A percentile compares a stretch with the other conserved stretches of the same genome.
Conservation (phyloP, 2,113 vertebrate species). For the Tenrec ecaudatus region DNA sequence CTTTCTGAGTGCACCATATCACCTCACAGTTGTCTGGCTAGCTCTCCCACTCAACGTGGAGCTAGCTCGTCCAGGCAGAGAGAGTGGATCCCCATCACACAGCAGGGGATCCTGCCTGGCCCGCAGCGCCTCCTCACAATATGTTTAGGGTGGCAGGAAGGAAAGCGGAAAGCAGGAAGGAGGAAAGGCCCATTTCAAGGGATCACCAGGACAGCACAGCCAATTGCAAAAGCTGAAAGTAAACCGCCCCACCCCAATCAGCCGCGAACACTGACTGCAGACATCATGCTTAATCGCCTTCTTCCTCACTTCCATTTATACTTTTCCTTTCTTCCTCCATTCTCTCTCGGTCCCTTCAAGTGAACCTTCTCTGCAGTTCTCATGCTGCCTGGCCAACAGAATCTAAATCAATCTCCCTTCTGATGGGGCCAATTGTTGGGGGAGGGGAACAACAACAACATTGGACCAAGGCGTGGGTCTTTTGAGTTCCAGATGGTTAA, state of each 20-base stretch:
- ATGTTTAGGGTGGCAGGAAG: background rate
- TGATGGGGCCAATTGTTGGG: background rate
- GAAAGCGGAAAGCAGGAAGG: background rate
- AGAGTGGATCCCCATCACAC: background rate
- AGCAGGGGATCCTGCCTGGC: background rate
- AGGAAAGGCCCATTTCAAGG: background rate
- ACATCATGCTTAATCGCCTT: background rate
- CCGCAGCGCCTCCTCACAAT: background rate
- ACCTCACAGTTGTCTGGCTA: background rate
- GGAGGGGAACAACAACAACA: background rate
- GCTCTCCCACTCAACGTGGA: background rate
- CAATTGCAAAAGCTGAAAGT: background rate
- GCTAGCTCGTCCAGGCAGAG: background rate
- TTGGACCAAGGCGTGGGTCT: background rate
- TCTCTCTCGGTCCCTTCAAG: background rate
- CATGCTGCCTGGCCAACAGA: background rate
- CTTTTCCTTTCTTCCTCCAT: slow-evolving; percentile 3
- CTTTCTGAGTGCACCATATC: background rate
- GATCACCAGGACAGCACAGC: background rate
- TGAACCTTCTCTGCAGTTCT: background rate
- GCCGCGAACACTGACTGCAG: background rate
- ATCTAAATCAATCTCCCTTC: background rate
- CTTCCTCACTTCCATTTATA: background rate
- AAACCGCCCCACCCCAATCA: slow-evolving; percentile 34
- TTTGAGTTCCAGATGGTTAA: background rate